A percentile compares a stretch with the other conserved stretches of the same genome.
Evolutionary conservation across 2,797 vertebrate genomes (phyloP).

Genomic region (Helostoma temminkii): DNA sequence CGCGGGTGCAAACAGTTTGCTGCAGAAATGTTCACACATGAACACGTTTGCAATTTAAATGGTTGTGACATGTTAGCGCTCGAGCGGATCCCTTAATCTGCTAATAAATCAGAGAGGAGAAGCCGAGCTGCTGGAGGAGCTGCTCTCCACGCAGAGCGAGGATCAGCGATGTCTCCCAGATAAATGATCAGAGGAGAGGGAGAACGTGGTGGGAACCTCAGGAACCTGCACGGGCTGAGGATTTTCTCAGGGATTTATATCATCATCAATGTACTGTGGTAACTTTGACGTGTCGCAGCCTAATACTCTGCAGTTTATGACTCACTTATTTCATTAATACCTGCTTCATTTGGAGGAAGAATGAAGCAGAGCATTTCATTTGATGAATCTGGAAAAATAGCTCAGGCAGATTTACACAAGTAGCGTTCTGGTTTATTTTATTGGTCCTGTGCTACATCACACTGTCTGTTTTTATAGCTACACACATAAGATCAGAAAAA

Average conservation of each 20-base stretch:
- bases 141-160: slow-evolving; percentile 7
- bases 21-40: slow-evolving; percentile 71
- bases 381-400: not conserved
- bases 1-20: slow-evolving; percentile 74
- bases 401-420: not conserved
- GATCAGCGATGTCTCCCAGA: slow-evolving; percentile 51
- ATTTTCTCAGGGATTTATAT: slow-evolving; percentile 46
- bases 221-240: not conserved
- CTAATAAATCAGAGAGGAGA: slow-evolving; percentile 83
- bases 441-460: no score
- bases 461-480: no score
- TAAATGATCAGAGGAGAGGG: slow-evolving; percentile 32
- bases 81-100: slow-evolving; percentile 84
- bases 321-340: slow-evolving; percentile 28
- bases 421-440: not conserved
- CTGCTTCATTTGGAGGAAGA: not conserved
- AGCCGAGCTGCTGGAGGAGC: slow-evolving; percentile 17
- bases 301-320: slow-evolving; percentile 45
- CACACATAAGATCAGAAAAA: no score
- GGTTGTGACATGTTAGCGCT: slow-evolving; percentile 82
- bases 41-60: slow-evolving; percentile 84
- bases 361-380: not conserved
- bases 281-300: slow-evolving; percentile 7
- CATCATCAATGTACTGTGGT: not conserved
- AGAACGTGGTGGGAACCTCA: slow-evolving; percentile 25